Base-by-base conservation (phyloP, 2,888 invertebrate genomes). In the Sphaerophoria taeniata region DNA sequence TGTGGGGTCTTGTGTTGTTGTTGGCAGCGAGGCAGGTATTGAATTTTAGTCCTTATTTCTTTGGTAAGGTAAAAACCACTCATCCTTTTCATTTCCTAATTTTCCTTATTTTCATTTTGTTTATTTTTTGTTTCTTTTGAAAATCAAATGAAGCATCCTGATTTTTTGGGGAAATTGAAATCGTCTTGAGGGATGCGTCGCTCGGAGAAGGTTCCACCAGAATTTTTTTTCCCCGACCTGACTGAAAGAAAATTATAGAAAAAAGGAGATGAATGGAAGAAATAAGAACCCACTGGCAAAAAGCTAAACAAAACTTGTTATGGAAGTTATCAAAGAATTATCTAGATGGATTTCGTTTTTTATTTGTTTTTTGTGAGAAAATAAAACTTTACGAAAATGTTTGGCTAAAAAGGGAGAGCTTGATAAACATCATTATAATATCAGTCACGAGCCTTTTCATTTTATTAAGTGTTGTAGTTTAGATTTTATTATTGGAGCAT, bases 261-360 rank as follows among this genome's bases (percentile, higher is more conserved):
- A 43, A 61, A 43, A 12, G 1, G 6, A 53, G 31, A 53, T 6
- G 24, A 3, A 51, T 16, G 7, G 6, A 16, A 43, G 9, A 43
- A 9, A 43, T 6, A 43, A 36, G 49, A 49, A 34, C 49, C 65
- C 49, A 36, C 12, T 2, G 65, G 34, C 6, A 65, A 65, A 49
- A 65, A 36, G 47, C 65, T 36, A 49, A 43, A 34, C 16, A 49
- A 65, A 65, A 49, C 49, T 36, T 49, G 14, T 65, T 49, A 12
- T 39, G 24, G 14, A 65, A 65, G 49, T 65, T 65, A 49, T 65
- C 65, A 65, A 65, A 65, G 49, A 65, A 65, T 34, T 47, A 47
- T 45, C 33, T 16, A 33, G 12, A 47, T 61, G 4, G 5, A 3
- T 14, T 14, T 51, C 24, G 16, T 2, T 31, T 45, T n/a, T 61